Conservation (phyloP, 2,888 invertebrate species). For the Villa cingulata region DNA sequence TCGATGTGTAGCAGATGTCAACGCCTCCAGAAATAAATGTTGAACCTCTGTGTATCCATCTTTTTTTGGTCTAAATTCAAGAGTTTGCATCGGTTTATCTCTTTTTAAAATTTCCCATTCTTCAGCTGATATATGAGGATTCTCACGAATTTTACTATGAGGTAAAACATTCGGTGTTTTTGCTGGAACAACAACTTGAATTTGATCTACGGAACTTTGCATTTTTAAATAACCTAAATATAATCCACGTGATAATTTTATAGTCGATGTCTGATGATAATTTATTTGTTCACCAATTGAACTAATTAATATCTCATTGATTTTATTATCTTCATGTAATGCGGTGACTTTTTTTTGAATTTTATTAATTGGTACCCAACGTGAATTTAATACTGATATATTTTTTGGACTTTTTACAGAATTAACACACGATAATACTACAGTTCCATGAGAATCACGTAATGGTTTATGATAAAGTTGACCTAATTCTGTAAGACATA, state of each 20-base stretch:
- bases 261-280: constrained; percentile 55
- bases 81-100: constrained; percentile 35
- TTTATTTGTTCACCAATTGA: constrained; percentile 69
- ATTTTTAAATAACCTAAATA: constrained; percentile 94
- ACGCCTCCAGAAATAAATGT: constrained; percentile 62
- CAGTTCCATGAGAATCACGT: constrained; percentile 75
- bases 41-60: constrained; percentile 58
- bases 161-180: constrained; percentile 91
- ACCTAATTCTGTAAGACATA: constrained; percentile 87
- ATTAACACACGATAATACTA: constrained; percentile 80
- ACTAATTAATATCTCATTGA: constrained; percentile 71
- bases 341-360: constrained; percentile 64
- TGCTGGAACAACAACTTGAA: constrained; percentile 83
- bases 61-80: constrained; percentile 33
- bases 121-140: constrained; percentile 91
- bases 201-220: constrained; percentile 89
- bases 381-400: constrained; percentile 77
- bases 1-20: constrained; percentile 58
- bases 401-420: constrained; percentile 52
- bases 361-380: constrained; percentile 84
- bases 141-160: constrained; percentile 82
- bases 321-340: constrained; percentile 59
- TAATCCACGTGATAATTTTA: constrained; percentile 71
- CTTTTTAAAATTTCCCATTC: constrained; percentile 87
- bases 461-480: constrained; percentile 87